Conservation (phyloP, 1,140 invertebrate species). For the Gryon sp. region DNA sequence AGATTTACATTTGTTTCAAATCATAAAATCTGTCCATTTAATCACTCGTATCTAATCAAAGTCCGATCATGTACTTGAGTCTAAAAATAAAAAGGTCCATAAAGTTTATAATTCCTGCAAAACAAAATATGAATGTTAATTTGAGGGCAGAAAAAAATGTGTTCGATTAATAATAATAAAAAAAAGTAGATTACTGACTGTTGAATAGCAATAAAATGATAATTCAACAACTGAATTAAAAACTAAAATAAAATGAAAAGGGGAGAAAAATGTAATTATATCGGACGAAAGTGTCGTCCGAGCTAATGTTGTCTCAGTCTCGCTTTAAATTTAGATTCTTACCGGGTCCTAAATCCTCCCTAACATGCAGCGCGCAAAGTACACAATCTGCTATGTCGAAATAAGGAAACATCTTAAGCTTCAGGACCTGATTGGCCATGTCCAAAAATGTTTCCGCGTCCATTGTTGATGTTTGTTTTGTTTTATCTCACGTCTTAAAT, state of each 20-base stretch:
- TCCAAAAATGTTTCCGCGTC: conserved; percentile 98
- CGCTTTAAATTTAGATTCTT: conserved; percentile 79
- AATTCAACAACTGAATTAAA: too few relatives aligned
- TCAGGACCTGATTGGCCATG: conserved; percentile 98
- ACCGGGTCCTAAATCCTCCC: conserved; percentile 97
- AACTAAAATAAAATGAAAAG: neutral
- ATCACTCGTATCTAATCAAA: too few relatives aligned
- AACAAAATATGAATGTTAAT: too few relatives aligned
- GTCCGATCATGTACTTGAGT: too few relatives aligned
- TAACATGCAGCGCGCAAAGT: conserved; percentile 93
- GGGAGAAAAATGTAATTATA: neutral
- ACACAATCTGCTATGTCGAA: conserved; percentile 98
- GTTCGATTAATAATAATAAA: too few relatives aligned
- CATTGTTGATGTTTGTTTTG: conserved; percentile 81
- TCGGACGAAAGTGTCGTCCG: conserved; percentile 29
- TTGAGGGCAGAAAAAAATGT: too few relatives aligned
- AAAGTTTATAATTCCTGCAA: too few relatives aligned
- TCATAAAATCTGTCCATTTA: too few relatives aligned
- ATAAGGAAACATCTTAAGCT: conserved; percentile 99
- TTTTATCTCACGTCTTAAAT: conserved; percentile 24
- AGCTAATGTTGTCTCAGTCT: conserved; percentile 63
- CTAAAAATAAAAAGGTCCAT: too few relatives aligned
- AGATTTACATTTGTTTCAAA: too few relatives aligned
- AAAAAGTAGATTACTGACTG: too few relatives aligned
- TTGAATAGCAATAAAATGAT: too few relatives aligned